These are phyloP conservation scores for Beris chalybata DNA, from an alignment of 2,888 invertebrate species.

Conservation along the genomic window DNA sequence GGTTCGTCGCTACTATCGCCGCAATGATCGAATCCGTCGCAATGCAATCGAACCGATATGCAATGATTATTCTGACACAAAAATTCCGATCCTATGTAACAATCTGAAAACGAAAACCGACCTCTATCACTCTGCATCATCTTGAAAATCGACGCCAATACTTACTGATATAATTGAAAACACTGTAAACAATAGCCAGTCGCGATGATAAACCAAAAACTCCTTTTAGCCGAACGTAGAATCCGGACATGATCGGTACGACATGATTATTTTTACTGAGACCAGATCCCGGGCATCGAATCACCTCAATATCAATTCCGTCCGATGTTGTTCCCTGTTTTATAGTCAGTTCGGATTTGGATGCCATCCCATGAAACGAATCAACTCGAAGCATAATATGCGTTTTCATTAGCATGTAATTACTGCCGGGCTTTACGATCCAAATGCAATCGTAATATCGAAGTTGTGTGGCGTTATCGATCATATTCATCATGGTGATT, in stretches of 20 bases:
- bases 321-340: constrained; percentile 70
- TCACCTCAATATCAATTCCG: constrained; percentile 61
- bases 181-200: constrained; percentile 69
- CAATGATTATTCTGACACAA: constrained; percentile 73
- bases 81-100: constrained; percentile 68
- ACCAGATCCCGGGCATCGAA: constrained; percentile 60
- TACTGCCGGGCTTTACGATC: constrained; percentile 68
- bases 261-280: constrained; percentile 61
- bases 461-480: constrained; percentile 60
- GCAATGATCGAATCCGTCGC: constrained; percentile 77
- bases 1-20: constrained; percentile 74
- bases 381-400: constrained; percentile 66
- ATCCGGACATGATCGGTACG: constrained; percentile 65
- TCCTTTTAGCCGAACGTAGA: constrained; percentile 69
- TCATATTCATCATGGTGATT: constrained; percentile 77
- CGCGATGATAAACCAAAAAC: constrained; percentile 65
- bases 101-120: constrained; percentile 59
- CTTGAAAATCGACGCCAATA: constrained; percentile 25
- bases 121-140: not conserved
- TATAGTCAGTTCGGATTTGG: constrained; percentile 65
- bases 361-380: constrained; percentile 64
- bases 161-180: constrained; percentile 70
- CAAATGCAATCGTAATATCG: constrained; percentile 71
- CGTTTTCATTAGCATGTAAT: constrained; percentile 66
- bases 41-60: constrained; percentile 66